phyloP scores from a whole-genome alignment of 2,888 invertebrate genomes.

The Plusia festucae region DNA sequence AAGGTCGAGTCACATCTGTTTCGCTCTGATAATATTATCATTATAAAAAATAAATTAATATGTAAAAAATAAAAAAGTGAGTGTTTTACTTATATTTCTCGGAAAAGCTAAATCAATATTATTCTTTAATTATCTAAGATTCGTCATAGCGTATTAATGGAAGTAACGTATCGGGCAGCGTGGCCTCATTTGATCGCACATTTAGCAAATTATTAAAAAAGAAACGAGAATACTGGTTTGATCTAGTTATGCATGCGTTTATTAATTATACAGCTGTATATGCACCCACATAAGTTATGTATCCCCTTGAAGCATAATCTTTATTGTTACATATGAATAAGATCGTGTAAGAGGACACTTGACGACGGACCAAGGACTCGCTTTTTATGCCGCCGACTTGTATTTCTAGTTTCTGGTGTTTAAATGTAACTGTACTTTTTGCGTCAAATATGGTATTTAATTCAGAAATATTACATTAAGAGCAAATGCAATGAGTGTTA shows the following conservation, averaged over 20 bases:
- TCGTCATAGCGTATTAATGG: slow-evolving; percentile 10
- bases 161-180: background rate
- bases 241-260: slow-evolving; percentile 23
- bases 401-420: slow-evolving; percentile 19
- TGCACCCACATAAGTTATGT: slow-evolving; percentile 37
- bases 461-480: background rate
- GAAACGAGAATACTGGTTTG: slow-evolving; percentile 31
- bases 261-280: slow-evolving; percentile 30
- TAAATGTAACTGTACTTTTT: slow-evolving; percentile 16
- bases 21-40: background rate
- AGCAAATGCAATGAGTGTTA: too few species aligned
- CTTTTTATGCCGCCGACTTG: slow-evolving; percentile 22
- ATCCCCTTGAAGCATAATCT: slow-evolving; percentile 48
- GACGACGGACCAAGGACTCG: slow-evolving; percentile 27
- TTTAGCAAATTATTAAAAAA: slow-evolving; percentile 15
- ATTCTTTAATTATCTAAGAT: slow-evolving; percentile 22
- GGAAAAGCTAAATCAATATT: slow-evolving; percentile 27
- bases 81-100: slow-evolving; percentile 12
- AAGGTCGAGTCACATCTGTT: slow-evolving; percentile 27
- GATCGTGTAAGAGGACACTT: slow-evolving; percentile 20
- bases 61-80: too few species aligned
- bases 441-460: too few species aligned
- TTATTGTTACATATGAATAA: slow-evolving; percentile 29
- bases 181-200: slow-evolving; percentile 27
- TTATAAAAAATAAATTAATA: background rate